Conservation (phyloP, 1,140 invertebrate genomes). For the Zaprionus gabonicus region DNA sequence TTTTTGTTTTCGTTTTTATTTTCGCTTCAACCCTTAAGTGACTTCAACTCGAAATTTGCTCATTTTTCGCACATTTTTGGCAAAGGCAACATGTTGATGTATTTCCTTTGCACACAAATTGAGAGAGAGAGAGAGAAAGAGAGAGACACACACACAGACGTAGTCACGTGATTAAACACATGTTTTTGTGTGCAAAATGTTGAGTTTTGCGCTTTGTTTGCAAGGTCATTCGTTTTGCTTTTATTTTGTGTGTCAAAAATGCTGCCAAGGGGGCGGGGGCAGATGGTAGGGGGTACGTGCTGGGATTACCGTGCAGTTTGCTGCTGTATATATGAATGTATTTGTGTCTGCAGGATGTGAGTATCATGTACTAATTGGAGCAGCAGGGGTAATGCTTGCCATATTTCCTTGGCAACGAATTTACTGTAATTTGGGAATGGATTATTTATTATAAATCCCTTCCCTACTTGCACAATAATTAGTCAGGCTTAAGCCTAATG, state of each 20-base stretch:
- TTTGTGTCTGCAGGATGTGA: not conserved
- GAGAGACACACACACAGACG: conserved; percentile 2
- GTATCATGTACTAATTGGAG: not conserved
- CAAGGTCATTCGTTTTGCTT: conserved; percentile 80
- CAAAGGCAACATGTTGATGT: conserved; percentile 67
- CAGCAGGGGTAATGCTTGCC: not conserved
- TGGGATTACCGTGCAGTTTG: not conserved
- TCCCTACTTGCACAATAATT: not conserved
- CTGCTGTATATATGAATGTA: not conserved
- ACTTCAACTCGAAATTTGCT: conserved; percentile 6
- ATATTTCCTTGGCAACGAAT: not conserved
- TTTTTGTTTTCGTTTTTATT: conserved; percentile 66
- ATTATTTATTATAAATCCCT: not conserved
- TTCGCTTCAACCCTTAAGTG: conserved; percentile 59
- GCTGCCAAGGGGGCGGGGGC: not conserved
- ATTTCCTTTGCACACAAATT: conserved; percentile 19
- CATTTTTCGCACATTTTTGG: conserved; percentile 36
- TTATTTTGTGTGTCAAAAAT: conserved; percentile 78
- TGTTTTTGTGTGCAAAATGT: conserved; percentile 57
- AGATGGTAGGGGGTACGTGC: not conserved
- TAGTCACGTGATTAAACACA: conserved; percentile 44
- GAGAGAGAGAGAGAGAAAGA: conserved; percentile 9
- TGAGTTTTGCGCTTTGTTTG: conserved; percentile 55
- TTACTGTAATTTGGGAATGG: not conserved
- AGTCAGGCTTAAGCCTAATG: not conserved